Percentiles rank a stretch among this genome's conserved stretches.
Conservation (phyloP, 2,113 vertebrate genomes). For the Rhabdornis inornatus region DNA sequence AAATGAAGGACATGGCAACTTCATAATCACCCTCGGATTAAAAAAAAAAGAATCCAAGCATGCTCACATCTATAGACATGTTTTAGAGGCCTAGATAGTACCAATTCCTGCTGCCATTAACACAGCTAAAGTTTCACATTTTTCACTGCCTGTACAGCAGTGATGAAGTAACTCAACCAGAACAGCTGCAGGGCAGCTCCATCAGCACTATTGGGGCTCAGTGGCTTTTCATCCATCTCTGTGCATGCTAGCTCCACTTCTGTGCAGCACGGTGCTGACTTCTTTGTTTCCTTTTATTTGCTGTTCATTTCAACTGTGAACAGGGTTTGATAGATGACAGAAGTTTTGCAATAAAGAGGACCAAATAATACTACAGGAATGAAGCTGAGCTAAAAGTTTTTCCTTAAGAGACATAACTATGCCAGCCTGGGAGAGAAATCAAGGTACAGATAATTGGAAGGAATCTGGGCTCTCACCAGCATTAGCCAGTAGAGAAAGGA, state of each 20-base stretch:
- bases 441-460: not conserved
- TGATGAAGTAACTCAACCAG: not conserved
- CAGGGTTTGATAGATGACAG: not conserved
- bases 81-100: not conserved
- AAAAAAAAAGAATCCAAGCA: not conserved
- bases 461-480: not conserved
- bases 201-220: not conserved
- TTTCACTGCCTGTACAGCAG: not conserved
- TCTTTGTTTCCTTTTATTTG: slow-evolving; percentile 41
- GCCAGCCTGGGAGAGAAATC: not conserved
- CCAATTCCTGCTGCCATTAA: not conserved
- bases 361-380: not conserved
- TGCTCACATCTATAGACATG: not conserved
- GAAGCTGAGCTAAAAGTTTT: slow-evolving; percentile 5
- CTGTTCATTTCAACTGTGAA: slow-evolving; percentile 37
- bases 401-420: not conserved
- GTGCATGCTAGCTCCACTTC: not conserved
- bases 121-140: not conserved
- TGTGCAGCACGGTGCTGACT: not conserved
- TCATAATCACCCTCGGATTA: not conserved
- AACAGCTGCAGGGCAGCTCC: not conserved
- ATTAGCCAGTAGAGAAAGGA: not conserved
- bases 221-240: slow-evolving; percentile 8
- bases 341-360: slow-evolving; percentile 13
- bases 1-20: not conserved